Evolutionary conservation across 2,888 invertebrate species (phyloP).

Genomic region (Nysson spinosus): DNA sequence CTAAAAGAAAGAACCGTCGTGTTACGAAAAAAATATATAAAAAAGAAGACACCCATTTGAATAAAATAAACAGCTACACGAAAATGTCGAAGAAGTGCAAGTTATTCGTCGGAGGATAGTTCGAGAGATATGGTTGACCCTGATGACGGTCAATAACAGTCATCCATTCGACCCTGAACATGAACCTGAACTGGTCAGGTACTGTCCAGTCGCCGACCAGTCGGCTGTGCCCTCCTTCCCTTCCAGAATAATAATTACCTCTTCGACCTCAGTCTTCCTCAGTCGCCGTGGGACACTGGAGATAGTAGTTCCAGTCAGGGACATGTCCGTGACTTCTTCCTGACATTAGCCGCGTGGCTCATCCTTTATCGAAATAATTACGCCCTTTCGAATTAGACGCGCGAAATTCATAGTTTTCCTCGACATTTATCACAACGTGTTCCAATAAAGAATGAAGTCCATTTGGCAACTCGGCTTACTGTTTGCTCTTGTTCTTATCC

Average conservation of each 20-base stretch:
- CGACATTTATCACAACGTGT: constrained; percentile 11
- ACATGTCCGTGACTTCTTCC: constrained; percentile 61
- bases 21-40: too few relatives aligned
- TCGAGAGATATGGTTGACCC: constrained; percentile 50
- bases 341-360: constrained; percentile 56
- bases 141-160: constrained; percentile 72
- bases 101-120: neutral
- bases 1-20: too few relatives aligned
- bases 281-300: constrained; percentile 65
- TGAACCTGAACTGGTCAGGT: constrained; percentile 72
- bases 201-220: constrained; percentile 64
- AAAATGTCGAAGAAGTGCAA: neutral
- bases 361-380: constrained; percentile 27
- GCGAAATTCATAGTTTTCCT: constrained; percentile 19
- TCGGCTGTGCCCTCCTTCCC: constrained; percentile 65
- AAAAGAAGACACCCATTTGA: too few relatives aligned
- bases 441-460: constrained; percentile 35
- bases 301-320: constrained; percentile 61
- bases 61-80: too few relatives aligned
- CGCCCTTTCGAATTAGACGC: constrained; percentile 19
- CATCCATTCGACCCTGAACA: constrained; percentile 67
- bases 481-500: constrained; percentile 13
- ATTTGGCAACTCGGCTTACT: constrained; percentile 29
- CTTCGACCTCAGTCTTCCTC: constrained; percentile 64
- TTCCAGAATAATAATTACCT: constrained; percentile 68